Conservation (phyloP, 2,797 vertebrate species). For the Hippoglossus hippoglossus region DNA sequence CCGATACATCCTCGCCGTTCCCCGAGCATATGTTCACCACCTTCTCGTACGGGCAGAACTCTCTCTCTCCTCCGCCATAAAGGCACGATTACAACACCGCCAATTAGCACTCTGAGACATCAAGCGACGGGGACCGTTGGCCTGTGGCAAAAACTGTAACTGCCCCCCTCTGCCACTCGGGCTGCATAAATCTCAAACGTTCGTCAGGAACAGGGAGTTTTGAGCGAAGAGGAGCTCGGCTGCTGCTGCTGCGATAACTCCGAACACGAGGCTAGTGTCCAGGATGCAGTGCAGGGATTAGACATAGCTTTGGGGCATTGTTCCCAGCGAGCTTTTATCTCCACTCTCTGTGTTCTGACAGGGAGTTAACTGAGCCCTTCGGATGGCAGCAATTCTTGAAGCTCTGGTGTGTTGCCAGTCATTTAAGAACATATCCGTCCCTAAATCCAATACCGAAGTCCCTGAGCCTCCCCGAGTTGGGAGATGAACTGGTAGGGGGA, state of each 20-base stretch:
- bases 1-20: slow-evolving; percentile 12
- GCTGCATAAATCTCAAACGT: slow-evolving; percentile 47
- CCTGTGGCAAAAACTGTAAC: slow-evolving; percentile 53
- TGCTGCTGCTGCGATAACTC: slow-evolving; percentile 55
- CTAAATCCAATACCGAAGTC: slow-evolving; percentile 49
- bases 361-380: slow-evolving; percentile 53
- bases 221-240: slow-evolving; percentile 24
- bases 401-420: slow-evolving; percentile 34
- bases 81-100: slow-evolving; percentile 41
- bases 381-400: slow-evolving; percentile 19
- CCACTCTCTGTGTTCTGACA: slow-evolving; percentile 53
- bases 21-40: slow-evolving; percentile 51
- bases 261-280: slow-evolving; percentile 51
- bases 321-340: slow-evolving; percentile 68
- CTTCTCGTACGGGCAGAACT: slow-evolving; percentile 33
- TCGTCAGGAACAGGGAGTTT: slow-evolving; percentile 39
- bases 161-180: slow-evolving; percentile 38
- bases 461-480: slow-evolving; percentile 3
- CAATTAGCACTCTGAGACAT: slow-evolving; percentile 69
- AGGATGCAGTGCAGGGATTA: slow-evolving; percentile 65
- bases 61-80: slow-evolving; percentile 38
- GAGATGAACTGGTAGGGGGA: slow-evolving; percentile 7
- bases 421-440: slow-evolving; percentile 49
- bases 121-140: slow-evolving; percentile 44
- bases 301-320: slow-evolving; percentile 58